These are phyloP conservation scores for Rynchops niger DNA, from an alignment of 2,113 vertebrate species.

Conservation along the genomic window DNA sequence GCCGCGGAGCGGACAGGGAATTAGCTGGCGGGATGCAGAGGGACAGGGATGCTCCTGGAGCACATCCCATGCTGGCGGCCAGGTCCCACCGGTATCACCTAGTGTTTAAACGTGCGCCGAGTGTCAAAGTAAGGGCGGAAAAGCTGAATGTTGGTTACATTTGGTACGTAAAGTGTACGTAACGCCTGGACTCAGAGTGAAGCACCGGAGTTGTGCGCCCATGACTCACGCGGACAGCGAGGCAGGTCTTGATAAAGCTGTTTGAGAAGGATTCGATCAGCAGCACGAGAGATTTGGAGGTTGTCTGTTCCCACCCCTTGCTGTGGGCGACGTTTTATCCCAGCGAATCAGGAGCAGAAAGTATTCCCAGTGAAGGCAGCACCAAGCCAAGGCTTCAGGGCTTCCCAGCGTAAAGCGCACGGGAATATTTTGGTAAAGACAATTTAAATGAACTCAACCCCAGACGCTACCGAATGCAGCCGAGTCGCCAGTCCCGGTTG, in stretches of 20 bases:
- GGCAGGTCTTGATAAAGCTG: not conserved
- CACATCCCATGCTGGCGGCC: not conserved
- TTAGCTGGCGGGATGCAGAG: not conserved
- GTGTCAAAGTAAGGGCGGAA: not conserved
- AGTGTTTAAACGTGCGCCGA: accelerated
- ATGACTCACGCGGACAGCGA: not conserved
- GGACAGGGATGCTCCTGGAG: not conserved
- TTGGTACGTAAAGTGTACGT: accelerated
- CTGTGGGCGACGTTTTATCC: not conserved
- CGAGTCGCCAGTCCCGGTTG: not conserved
- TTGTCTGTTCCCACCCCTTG: not conserved
- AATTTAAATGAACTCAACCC: not conserved
- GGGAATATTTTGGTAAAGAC: not conserved
- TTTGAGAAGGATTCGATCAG: not conserved
- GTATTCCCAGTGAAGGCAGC: not conserved
- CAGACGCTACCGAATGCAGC: not conserved
- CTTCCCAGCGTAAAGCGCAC: not conserved
- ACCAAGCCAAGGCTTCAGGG: not conserved
- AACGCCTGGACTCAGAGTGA: too few species aligned
- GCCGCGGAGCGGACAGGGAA: not conserved
- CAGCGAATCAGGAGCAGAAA: not conserved
- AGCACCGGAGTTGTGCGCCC: not conserved
- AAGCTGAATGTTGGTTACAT: not conserved
- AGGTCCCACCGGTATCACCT: not conserved
- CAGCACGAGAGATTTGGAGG: not conserved